phyloP scores from a whole-genome alignment of 2,888 invertebrate species.

The Macaria notata region DNA sequence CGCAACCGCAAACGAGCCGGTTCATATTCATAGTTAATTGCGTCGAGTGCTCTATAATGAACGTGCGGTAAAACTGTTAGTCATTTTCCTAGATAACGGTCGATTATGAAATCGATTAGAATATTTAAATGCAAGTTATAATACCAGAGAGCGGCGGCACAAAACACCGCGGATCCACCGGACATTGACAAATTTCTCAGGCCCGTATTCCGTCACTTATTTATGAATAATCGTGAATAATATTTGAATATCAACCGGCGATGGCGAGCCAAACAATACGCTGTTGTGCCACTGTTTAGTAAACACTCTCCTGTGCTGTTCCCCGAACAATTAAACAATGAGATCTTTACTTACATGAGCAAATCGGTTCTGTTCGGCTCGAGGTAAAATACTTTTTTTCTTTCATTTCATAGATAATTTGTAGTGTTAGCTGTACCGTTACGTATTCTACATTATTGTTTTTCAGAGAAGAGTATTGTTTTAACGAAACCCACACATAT shows the following conservation, averaged over 20 bases:
- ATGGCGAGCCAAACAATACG: conserved; percentile 58
- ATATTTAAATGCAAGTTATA: not conserved
- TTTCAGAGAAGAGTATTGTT: no score
- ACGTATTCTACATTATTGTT: no score
- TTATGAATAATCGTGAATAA: conserved; percentile 17
- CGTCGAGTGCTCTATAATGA: not conserved
- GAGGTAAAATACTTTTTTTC: conserved; percentile 5
- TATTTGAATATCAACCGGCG: conserved; percentile 55
- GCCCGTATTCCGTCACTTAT: conserved; percentile 43
- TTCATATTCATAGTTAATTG: not conserved
- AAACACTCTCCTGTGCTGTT: conserved; percentile 53
- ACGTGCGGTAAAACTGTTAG: not conserved
- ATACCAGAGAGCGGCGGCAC: conserved; percentile 33
- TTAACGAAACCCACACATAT: no score
- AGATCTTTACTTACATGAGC: conserved; percentile 33
- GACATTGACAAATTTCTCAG: conserved; percentile 61
- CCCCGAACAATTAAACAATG: conserved; percentile 55
- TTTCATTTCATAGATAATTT: no score
- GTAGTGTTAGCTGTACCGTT: no score
- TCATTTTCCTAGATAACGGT: no score
- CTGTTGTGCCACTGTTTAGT: conserved; percentile 62
- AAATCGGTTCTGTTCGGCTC: conserved; percentile 15
- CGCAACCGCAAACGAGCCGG: no score
- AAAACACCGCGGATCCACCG: conserved; percentile 56
- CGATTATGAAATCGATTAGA: conserved; percentile 6